phyloP scores from a whole-genome alignment of 2,888 invertebrate genomes.

The Sminthurinus aureus region DNA sequence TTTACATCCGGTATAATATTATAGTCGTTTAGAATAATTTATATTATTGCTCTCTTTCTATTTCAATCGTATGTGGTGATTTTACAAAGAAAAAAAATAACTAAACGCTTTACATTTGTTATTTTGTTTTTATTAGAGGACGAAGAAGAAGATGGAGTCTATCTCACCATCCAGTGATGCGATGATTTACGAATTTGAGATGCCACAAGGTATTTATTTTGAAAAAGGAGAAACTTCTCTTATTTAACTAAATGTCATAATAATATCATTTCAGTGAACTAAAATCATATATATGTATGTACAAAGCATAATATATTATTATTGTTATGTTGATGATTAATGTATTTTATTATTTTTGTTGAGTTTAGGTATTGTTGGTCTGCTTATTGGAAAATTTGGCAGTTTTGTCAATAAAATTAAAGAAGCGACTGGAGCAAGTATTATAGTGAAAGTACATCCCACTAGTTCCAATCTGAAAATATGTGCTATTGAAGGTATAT shows the following conservation, averaged over 20 bases:
- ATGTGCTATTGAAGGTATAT: conserved; percentile 80
- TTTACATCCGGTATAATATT: too few species aligned
- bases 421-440: conserved; percentile 78
- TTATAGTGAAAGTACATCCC: conserved; percentile 81
- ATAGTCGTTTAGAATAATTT: too few species aligned
- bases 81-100: too few species aligned
- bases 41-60: too few species aligned
- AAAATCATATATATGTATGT: too few species aligned
- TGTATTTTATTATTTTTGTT: too few species aligned
- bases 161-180: conserved; percentile 48
- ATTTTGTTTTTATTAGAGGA: not conserved
- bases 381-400: conserved; percentile 85
- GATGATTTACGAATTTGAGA: conserved; percentile 74
- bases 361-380: conserved; percentile 70
- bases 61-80: too few species aligned
- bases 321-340: too few species aligned
- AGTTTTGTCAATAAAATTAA: conserved; percentile 82
- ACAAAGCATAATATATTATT: too few species aligned
- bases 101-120: not conserved
- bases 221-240: too few species aligned
- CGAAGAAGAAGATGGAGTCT: conserved; percentile 31
- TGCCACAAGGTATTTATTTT: conserved; percentile 71
- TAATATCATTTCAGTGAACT: too few species aligned
- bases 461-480: conserved; percentile 78
- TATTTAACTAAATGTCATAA: too few species aligned